Percentiles rank a stretch among this genome's conserved stretches.
These are phyloP conservation scores for Potamilus streckersoni DNA, from an alignment of 1,140 invertebrate genomes.

Conservation along the genomic window DNA sequence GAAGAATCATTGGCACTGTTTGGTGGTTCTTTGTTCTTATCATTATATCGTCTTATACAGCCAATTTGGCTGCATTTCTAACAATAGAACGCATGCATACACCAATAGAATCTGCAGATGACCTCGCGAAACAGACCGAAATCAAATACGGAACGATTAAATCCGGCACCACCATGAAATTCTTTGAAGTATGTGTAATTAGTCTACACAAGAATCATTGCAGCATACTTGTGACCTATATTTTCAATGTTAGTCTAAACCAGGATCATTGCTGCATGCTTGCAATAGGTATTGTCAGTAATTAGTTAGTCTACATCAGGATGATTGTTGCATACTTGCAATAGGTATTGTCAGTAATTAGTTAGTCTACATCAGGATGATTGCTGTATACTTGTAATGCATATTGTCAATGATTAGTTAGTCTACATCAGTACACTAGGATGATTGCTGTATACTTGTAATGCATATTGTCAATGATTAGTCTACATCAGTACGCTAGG, in stretches of 20 bases:
- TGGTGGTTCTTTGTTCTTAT: slow-evolving; percentile 99
- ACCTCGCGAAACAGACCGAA: slow-evolving; percentile 85
- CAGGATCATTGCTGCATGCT: neutral
- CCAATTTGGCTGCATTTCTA: slow-evolving; percentile 69
- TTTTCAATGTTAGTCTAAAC: neutral
- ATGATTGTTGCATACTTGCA: too few species aligned
- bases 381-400: too few species aligned
- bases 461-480: too few species aligned
- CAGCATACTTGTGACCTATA: neutral
- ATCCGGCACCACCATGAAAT: slow-evolving; percentile 93
- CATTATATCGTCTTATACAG: slow-evolving; percentile 96
- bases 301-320: too few species aligned
- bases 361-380: too few species aligned
- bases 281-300: neutral
- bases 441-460: too few species aligned
- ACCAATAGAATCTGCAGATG: slow-evolving; percentile 56
- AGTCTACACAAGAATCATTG: slow-evolving; percentile 74
- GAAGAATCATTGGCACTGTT: slow-evolving; percentile 87
- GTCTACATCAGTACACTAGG: too few species aligned
- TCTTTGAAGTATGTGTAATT: slow-evolving; percentile 82
- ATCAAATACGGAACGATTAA: slow-evolving; percentile 94
- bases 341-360: too few species aligned
- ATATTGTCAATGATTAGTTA: too few species aligned
- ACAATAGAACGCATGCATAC: slow-evolving; percentile 59
- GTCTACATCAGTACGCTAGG: too few species aligned